These are phyloP conservation scores for Echiichthys vipera DNA, from an alignment of 2,797 vertebrate genomes.

Conservation along the genomic window DNA sequence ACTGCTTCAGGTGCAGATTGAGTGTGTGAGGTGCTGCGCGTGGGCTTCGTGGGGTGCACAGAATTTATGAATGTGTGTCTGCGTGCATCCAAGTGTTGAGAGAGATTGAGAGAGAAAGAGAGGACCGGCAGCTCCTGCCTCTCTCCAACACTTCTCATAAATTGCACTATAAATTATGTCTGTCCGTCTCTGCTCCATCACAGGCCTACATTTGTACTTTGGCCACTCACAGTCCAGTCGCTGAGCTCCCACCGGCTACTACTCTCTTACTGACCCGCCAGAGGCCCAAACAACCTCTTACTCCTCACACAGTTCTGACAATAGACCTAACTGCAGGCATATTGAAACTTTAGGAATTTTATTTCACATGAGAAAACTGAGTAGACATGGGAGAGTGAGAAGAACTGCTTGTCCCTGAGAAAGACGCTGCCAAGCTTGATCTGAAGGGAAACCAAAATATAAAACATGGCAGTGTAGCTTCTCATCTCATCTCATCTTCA, in stretches of 20 bases:
- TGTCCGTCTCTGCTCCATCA: conserved; percentile 27
- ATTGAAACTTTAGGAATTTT: neutral
- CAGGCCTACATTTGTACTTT: conserved; percentile 29
- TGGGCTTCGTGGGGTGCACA: neutral
- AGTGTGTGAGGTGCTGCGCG: conserved; percentile 1
- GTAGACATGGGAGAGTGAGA: conserved; percentile 8
- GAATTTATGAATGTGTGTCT: conserved; percentile 52
- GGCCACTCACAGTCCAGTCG: conserved; percentile 15
- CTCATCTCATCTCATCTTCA: too few species aligned
- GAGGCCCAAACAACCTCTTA: conserved; percentile 10
- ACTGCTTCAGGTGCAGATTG: conserved; percentile 18
- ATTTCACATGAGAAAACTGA: conserved; percentile 2
- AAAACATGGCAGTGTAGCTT: too few species aligned
- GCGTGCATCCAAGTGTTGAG: conserved; percentile 30
- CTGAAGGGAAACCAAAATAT: conserved; percentile 15
- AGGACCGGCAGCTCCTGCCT: conserved; percentile 35
- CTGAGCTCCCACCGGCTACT: neutral
- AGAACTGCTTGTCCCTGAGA: neutral
- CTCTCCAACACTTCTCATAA: conserved; percentile 49
- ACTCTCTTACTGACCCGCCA: conserved; percentile 13
- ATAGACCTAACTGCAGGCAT: neutral
- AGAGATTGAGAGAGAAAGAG: conserved; percentile 58
- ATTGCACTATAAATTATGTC: conserved; percentile 56
- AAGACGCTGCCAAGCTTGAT: neutral
- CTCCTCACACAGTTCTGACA: conserved; percentile 14